Conservation (phyloP, 2,797 vertebrate genomes). For the Gallinago solitaria region DNA sequence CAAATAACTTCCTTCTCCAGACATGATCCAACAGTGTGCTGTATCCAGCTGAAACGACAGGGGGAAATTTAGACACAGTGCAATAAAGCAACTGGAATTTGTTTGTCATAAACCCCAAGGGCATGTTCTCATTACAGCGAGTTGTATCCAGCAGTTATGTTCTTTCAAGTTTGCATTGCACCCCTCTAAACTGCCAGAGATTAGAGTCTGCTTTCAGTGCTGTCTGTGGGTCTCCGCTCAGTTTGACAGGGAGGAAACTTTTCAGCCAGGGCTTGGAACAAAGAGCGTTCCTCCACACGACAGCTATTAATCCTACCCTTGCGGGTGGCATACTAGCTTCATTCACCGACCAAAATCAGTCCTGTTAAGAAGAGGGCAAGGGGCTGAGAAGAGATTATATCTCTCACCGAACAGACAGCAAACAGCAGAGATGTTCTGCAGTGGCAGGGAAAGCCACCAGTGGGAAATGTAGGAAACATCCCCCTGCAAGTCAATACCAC, state of each 20-base stretch:
- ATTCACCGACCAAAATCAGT: background rate
- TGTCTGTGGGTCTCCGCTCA: background rate
- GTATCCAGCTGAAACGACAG: background rate
- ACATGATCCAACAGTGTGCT: background rate
- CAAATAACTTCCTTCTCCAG: background rate
- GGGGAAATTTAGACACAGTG: slow-evolving; percentile 15
- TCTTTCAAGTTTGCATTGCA: slow-evolving; percentile 23
- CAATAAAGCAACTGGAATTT: slow-evolving; percentile 29
- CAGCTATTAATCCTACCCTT: background rate
- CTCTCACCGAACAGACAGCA: background rate
- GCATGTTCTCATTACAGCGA: background rate
- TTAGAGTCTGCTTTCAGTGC: background rate
- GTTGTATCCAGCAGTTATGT: slow-evolving; percentile 2
- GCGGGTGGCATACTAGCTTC: background rate
- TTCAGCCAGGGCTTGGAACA: background rate
- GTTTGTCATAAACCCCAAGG: slow-evolving; percentile 2
- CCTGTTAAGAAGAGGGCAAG: background rate
- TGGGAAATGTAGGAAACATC: background rate
- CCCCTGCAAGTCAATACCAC: background rate
- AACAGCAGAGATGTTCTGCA: background rate
- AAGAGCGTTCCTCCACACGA: background rate
- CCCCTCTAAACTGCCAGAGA: background rate
- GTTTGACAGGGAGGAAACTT: background rate
- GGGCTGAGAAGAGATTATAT: background rate
- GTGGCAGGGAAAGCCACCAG: background rate